Base-by-base conservation (phyloP, 2,888 invertebrate species). In the Calameuta filiformis region DNA sequence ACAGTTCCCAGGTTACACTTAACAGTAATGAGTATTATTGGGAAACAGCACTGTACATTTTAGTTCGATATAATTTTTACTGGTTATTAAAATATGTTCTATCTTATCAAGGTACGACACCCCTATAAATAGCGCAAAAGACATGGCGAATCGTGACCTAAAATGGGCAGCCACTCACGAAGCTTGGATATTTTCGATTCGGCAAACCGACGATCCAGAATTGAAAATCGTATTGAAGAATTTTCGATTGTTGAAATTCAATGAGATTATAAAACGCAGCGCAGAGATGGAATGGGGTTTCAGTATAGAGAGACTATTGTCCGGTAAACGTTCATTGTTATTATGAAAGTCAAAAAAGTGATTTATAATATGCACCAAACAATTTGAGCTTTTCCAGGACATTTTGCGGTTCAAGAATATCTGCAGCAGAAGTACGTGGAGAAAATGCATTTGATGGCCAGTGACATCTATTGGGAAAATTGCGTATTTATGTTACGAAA, bases 401-500 rank as follows among this genome's bases (percentile, higher is more conserved):
- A 83, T 75, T 83, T 82, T 77, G 79, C 81, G 12, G 81, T 85
- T 35, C 82, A 80, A 69, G 81, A 83, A 31, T 81, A 85, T 71
- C 77, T 85, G 23, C 82, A 81, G 1, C 78, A 81, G 69, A 79
- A 82, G 33, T 77, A 83, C 12, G 77, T 85, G 56, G 75, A 80
- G 31, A 73, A 82, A 40, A 80, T 83, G 71, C 81, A 83, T 31
- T 75, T 84, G 33, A 86, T 86, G 86, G 82, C 80, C 73, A 81
- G 81, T 37, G 83, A 86, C 75, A 79, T 85, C n/a, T 84, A 83
- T 75, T 84, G 81, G 68, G 83, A 83, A 34, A 80, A 83, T 35
- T 81, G 84, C 31, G 83, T 82, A 35, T 31, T 68, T 3, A 77
- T 77, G 73, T 30, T 77, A 31, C 73, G 68, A 68, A 73, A 77